phyloP scores from a whole-genome alignment of 2,113 vertebrate species.

The Hemicordylus capensis region DNA sequence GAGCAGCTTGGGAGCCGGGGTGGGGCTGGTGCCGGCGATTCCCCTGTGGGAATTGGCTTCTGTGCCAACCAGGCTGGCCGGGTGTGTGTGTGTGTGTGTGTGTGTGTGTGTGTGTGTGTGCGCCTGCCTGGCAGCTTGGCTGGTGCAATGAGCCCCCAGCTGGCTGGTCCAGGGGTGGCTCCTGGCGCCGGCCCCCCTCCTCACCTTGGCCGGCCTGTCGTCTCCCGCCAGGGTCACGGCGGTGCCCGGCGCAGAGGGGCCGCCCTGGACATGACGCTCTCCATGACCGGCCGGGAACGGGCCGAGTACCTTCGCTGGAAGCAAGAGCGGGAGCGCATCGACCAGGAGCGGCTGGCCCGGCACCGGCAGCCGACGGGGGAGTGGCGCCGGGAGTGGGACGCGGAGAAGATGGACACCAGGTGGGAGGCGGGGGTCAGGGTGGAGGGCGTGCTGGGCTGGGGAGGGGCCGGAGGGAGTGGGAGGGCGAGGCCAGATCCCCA shows the following conservation, averaged over 20 bases:
- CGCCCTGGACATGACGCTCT: constrained; percentile 87
- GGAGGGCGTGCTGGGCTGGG: too few species aligned
- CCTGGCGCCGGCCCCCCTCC: too few species aligned
- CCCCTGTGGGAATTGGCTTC: too few species aligned
- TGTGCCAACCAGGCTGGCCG: too few species aligned
- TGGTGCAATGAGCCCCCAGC: fast-evolving
- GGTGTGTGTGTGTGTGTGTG: too few species aligned
- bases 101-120: not conserved
- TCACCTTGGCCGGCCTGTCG: fast-evolving
- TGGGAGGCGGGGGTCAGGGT: constrained; percentile 48
- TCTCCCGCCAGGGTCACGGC: constrained; percentile 48
- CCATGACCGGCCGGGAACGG: constrained; percentile 92
- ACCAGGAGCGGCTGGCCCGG: constrained; percentile 87
- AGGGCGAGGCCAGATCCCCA: too few species aligned
- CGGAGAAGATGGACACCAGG: constrained; percentile 88
- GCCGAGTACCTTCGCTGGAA: constrained; percentile 94
- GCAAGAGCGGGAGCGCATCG: constrained; percentile 90
- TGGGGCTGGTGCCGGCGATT: too few species aligned
- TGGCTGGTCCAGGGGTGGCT: too few species aligned
- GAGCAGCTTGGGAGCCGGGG: not conserved
- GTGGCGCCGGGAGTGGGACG: constrained; percentile 93
- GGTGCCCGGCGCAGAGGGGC: not conserved
- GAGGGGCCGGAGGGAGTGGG: not conserved
- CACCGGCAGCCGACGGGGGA: constrained; percentile 91
- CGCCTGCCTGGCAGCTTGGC: too few species aligned